Percentiles rank a stretch among this genome's conserved stretches.
These are phyloP conservation scores for Pseudotriccus pelzelni DNA, from an alignment of 2,797 vertebrate species.

Conservation along the genomic window DNA sequence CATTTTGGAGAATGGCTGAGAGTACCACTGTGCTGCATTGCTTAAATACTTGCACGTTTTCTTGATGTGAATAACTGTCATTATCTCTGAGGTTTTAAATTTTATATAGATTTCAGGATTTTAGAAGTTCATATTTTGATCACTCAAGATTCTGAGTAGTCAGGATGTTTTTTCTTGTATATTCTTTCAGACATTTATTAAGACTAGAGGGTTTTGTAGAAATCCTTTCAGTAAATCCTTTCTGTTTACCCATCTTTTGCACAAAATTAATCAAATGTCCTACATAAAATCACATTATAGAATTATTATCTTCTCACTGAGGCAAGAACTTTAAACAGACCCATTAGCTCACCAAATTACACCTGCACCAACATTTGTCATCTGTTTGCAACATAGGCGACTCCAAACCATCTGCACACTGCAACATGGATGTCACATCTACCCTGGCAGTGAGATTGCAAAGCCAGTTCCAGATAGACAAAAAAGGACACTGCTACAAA, in stretches of 20 bases:
- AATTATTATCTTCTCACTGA: background rate
- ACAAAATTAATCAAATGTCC: background rate
- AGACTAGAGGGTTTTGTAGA: background rate
- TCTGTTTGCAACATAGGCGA: background rate
- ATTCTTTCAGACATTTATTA: background rate
- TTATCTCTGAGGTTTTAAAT: background rate
- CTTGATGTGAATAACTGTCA: background rate
- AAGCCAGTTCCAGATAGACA: background rate
- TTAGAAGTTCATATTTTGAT: background rate
- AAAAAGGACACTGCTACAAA: background rate
- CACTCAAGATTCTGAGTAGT: background rate
- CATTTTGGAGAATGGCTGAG: background rate
- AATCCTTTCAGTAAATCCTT: background rate
- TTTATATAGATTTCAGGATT: background rate
- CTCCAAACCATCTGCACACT: background rate
- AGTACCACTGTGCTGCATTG: background rate
- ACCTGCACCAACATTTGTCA: background rate
- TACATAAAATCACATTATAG: background rate
- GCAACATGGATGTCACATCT: background rate
- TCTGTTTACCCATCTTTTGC: background rate
- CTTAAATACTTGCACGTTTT: background rate
- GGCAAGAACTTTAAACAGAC: background rate
- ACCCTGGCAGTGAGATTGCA: background rate
- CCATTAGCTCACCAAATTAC: background rate
- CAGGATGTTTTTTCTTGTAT: background rate